Evolutionary conservation across 2,888 invertebrate species (phyloP).

Genomic region (Sialis fuliginosa): DNA sequence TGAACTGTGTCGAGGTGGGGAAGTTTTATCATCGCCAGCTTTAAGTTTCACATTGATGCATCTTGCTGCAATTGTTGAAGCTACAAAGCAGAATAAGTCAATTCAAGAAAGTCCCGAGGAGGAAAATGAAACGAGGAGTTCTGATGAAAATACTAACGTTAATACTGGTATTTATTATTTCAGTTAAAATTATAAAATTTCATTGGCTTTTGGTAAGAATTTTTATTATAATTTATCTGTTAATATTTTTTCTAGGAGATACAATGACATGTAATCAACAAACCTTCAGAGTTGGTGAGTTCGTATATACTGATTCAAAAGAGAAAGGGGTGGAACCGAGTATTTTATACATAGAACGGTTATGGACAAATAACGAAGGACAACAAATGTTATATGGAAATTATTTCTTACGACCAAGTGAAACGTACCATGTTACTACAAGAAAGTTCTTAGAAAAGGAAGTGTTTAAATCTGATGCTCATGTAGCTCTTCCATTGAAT

Average conservation of each 20-base stretch:
- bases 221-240: background rate
- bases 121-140: slow-evolving; percentile 39
- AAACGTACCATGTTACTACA: slow-evolving; percentile 90
- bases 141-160: slow-evolving; percentile 19
- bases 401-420: slow-evolving; percentile 79
- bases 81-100: slow-evolving; percentile 56
- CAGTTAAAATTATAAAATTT: slow-evolving; percentile 16
- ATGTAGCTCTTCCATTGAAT: slow-evolving; percentile 66
- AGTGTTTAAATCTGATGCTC: slow-evolving; percentile 87
- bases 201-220: slow-evolving; percentile 1
- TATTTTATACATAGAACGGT: slow-evolving; percentile 73
- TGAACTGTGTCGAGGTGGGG: slow-evolving; percentile 54
- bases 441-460: slow-evolving; percentile 93
- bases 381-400: slow-evolving; percentile 84
- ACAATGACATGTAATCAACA: slow-evolving; percentile 59
- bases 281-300: slow-evolving; percentile 70
- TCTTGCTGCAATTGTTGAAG: slow-evolving; percentile 55
- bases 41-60: slow-evolving; percentile 62
- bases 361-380: slow-evolving; percentile 71
- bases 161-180: slow-evolving; percentile 9
- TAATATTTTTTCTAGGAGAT: slow-evolving; percentile 24
- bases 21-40: slow-evolving; percentile 73
- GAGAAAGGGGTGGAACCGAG: slow-evolving; percentile 48
- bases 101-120: slow-evolving; percentile 64
- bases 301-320: slow-evolving; percentile 69